These are phyloP conservation scores for Enteromius mattozi DNA, from an alignment of 2,797 vertebrate species.

Conservation along the genomic window DNA sequence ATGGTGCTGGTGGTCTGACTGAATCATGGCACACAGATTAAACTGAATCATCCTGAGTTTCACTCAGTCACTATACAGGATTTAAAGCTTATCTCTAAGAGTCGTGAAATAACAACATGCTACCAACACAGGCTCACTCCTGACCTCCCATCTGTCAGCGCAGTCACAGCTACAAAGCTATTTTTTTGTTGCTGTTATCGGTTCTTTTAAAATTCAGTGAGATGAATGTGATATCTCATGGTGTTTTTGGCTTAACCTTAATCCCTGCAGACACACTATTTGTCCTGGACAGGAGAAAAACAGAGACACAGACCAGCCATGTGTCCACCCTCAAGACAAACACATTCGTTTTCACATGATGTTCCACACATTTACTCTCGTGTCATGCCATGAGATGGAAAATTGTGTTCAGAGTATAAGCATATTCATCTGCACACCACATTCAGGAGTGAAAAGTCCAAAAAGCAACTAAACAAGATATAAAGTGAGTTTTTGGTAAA, in stretches of 20 bases:
- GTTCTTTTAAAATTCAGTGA: not conserved
- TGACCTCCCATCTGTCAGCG: conserved; percentile 29
- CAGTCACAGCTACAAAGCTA: not conserved
- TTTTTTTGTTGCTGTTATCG: not conserved
- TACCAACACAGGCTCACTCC: conserved; percentile 10
- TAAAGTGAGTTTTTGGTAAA: too few relatives aligned
- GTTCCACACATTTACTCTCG: not conserved
- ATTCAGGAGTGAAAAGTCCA: not conserved
- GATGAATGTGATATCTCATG: not conserved
- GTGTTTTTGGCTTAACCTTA: conserved; percentile 5
- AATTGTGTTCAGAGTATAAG: not conserved
- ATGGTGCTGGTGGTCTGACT: not conserved
- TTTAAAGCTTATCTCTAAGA: conserved; percentile 17
- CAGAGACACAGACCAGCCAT: not conserved
- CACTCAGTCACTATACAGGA: not conserved
- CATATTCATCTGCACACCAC: not conserved
- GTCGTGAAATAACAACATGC: conserved; percentile 21
- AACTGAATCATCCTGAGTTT: not conserved
- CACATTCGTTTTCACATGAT: conserved; percentile 16
- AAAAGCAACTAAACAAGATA: not conserved
- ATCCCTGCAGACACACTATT: conserved; percentile 1
- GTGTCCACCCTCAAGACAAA: not conserved
- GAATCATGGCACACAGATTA: conserved; percentile 14
- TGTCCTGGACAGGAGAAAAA: conserved; percentile 17
- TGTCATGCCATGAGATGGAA: not conserved